Evolutionary conservation across 1,140 invertebrate genomes (phyloP), one percentile per base, ranked within the genome.

Genomic region (Chrysopa pallens): DNA sequence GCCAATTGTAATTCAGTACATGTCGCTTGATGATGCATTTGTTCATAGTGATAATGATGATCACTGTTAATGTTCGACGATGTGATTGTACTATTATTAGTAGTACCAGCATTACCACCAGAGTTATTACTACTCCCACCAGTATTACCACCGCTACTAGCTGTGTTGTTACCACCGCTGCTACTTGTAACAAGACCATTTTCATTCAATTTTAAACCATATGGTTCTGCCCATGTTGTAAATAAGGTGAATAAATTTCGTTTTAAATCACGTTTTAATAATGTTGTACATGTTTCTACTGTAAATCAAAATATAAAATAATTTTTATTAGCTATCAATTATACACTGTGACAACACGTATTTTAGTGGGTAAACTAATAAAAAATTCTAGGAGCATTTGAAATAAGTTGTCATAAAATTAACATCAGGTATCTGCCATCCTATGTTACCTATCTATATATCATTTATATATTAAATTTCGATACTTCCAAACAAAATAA

Each of bases 231-330:
- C 92, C 93, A 98, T 36, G 78, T 76, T 13, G 89, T 82, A 67
- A 98, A 96, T 42, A 98, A 67, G 46, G 79, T 77, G 60, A 97
- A 96, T 33, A 98, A 64, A 60, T 82, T 86, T 40, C 79, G 73
- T 40, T 89, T 73, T 27, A 94, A 62, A 53, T 95, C 89, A 43
- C 83, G 70, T 51, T 90, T 89, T 44, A 98, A 56, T 38, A 98
- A 64, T 27, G 80, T 82, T 36, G 78, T 73, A 57, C 89, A 80
- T 31, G 76, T 78, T 56, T 94, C 90, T 62, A 93, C 87, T 92
- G 57, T 40, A 72, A 72, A 54, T 43, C 47, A 51, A 46, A 46
- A 42, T 8, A 39, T n/a, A n/a, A n/a, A n/a, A n/a, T n/a, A n/a
- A n/a, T n/a, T n/a, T n/a, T n/a, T n/a, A n/a, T n/a, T n/a, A n/a